Evolutionary conservation across 2,113 vertebrate genomes (phyloP), one percentile per base, ranked within the genome.

Genomic region (Alosa alosa): DNA sequence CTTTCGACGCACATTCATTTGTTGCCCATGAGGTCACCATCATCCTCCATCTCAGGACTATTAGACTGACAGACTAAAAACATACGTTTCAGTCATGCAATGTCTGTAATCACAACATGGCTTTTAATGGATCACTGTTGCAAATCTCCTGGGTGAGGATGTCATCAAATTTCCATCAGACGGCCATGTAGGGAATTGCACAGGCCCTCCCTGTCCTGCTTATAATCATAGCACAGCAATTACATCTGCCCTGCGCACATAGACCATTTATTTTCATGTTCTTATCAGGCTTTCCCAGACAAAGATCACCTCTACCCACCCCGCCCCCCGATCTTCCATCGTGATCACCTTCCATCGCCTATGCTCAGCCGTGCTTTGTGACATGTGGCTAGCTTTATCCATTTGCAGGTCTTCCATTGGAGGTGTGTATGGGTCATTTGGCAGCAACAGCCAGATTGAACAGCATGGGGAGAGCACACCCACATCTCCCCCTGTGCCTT

Each of bases 221-320:
- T 60, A 22, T 60, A 60, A 60, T 60, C 55, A 60, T 60, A 60
- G 25, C 64, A 72, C 64, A 15, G 64, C 64, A 72, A 72, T 72
- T 72, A 72, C 64, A 8, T 7, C 31, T 10, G 11, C 64, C 13
- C 64, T 72, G 64, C 25, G 31, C 64, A 72, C 64, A 72, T 36
- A 72, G 13, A 25, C 64, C 25, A 36, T 36, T 4, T 72, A 36
- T 72, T 72, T 36, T 2, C 7, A 25, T 36, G 64, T 72, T 25
- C 64, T 68, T 68, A 68, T 68, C 60, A 25, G 60, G 22, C 60
- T 7, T 22, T n/a, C 25, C 1, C 64, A 72, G 64, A 36, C 64
- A 72, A 72, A 10, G 3, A 31, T 72, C 64, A 3, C 64, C 3
- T 15, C 13, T 31, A 36, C 36, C 10, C 2, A 1, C 60, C 60